phyloP scores from a whole-genome alignment of 2,797 vertebrate genomes.

The Lates japonicus region DNA sequence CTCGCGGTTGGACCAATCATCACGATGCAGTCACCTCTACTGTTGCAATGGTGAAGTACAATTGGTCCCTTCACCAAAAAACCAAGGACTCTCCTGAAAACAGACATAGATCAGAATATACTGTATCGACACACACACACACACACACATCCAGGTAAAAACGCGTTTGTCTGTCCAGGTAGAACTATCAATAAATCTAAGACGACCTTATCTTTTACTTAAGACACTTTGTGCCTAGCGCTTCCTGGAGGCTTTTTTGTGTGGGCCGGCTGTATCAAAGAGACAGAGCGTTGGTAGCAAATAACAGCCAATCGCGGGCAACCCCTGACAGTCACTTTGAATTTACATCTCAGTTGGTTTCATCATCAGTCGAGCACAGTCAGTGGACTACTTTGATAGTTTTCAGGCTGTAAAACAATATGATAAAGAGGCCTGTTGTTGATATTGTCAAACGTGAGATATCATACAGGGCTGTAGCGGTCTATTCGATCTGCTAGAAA shows the following conservation, averaged over 20 bases:
- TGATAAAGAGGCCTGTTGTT: constrained; percentile 14
- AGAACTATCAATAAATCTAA: constrained; percentile 62
- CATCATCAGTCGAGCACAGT: not conserved
- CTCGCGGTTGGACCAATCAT: constrained; percentile 54
- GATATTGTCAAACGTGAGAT: not conserved
- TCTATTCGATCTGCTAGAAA: not conserved
- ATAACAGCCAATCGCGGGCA: no score
- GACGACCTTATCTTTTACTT: constrained; percentile 66
- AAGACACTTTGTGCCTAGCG: constrained; percentile 28
- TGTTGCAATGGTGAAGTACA: constrained; percentile 60
- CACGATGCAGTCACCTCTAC: constrained; percentile 50
- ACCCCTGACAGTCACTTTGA: not conserved
- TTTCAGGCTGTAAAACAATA: constrained; percentile 1
- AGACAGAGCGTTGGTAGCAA: constrained; percentile 2
- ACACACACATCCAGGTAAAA: constrained; percentile 13
- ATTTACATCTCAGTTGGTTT: constrained; percentile 27
- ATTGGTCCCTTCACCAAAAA: constrained; percentile 53
- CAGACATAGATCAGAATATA: constrained; percentile 16
- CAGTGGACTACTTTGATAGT: not conserved
- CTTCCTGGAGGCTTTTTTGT: constrained; percentile 26
- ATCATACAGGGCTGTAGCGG: not conserved
- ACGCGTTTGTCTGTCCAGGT: constrained; percentile 27
- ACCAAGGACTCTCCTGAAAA: constrained; percentile 56
- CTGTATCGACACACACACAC: not conserved
- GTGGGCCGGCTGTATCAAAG: constrained; percentile 13